Evolutionary conservation across 2,113 vertebrate species (phyloP), one percentile per base, ranked within the genome.

Genomic region (Malurus melanocephalus): DNA sequence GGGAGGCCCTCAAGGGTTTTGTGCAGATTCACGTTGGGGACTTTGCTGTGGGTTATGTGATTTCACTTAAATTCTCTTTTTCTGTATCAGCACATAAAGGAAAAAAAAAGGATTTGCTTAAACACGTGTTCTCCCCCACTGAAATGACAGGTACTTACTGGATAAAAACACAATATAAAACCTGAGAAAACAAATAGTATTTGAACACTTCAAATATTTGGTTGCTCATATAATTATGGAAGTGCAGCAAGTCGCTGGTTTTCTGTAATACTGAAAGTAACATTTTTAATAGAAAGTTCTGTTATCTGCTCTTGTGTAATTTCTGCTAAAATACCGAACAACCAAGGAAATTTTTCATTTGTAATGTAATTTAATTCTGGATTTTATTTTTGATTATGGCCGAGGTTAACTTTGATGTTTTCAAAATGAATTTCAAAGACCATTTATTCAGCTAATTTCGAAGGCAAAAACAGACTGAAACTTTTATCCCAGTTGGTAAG

Each of bases 401-500:
- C 64, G 89, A 89, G 90, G 87, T 94, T 97, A 92, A 92, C 96
- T 96, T 97, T 96, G 95, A 95, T 95, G 95, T 96, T 97, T 96
- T 95, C 75, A 92, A 94, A 97, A 95, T 93, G 81, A 92, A 93
- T 97, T 97, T 97, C 94, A 96, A 96, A 97, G 93, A 80, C 66
- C 90, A 95, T 96, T 96, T 97, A 96, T 97, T 97, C 91, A 95
- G 80, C 93, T 96, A 74, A 97, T 97, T 97, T 95, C 96, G 94
- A 97, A 96, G 94, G 94, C 85, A 94, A 94, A 97, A 97, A 60
- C 95, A 96, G 88, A 95, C 83, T 93, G 94, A 96, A 97, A 98
- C 96, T 98, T 98, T 96, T 97, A 96, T 96, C 95, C 96, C 90
- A 92, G 93, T 95, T 97, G 97, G 98, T 97, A 96, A 97, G 97